Base-by-base conservation (phyloP, 2,797 vertebrate species). In the Pygocentrus nattereri region DNA sequence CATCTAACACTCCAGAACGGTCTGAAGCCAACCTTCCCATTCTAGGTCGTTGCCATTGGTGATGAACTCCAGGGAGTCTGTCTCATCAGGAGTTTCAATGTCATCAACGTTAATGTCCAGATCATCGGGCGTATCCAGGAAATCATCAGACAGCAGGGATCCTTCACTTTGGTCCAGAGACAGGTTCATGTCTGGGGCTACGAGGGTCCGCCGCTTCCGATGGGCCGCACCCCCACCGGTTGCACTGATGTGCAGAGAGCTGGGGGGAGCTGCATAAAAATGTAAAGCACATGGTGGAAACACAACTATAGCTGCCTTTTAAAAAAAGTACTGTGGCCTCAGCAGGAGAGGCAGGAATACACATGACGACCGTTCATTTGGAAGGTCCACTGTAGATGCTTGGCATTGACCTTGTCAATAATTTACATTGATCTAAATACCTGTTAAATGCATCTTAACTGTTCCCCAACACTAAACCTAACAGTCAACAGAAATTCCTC, bases 121-220 rank as follows among this genome's bases (percentile, higher is more conserved):
- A 90, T 99, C 98, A 0, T 99, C 98, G 0, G 97, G 98, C 0
- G 97, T 99, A 85, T 99, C 97, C 89, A 98, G 85, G 87, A 98
- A 97, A 87, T 99, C 98, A 0, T 99, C 98, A 0, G 98, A 99
- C 83, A 98, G 93, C 89, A 99, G 88, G 10, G 98, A 99, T 0
- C 98, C 98, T 85, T 99, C 98, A 0, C 98, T 99, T 81, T 97
- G 98, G 87, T 99, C 98, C 92, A 99, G 90, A 12, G 98, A 99
- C 75, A 99, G 95, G 93, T 97, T 99, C 93, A 99, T 98, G 84
- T 99, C 97, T 0, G 98, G 98, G 5, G 98, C 98, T 0, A 99
- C 91, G 25, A 99, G 92, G 0, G 97, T 99, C 76, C 97, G 97
- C 0, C 97, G 88, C 88, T 98, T 98, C 7, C 94, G 94, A 82